Percentiles rank a stretch among this genome's conserved stretches.
Evolutionary conservation across 2,888 invertebrate species (phyloP).

Genomic region (Dryadula phaetusa): DNA sequence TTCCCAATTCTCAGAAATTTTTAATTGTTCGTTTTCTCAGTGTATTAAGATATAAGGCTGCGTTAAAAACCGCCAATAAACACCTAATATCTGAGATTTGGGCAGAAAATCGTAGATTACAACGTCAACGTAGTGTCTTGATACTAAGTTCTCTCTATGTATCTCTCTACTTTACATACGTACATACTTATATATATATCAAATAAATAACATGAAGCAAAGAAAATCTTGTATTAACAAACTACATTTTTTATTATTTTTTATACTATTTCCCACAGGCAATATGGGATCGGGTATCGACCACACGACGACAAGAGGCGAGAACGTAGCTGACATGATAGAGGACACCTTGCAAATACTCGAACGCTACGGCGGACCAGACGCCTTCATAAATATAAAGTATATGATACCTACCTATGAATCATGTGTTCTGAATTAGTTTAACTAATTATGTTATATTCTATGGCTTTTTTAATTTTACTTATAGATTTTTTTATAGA

Average conservation of each 20-base stretch:
- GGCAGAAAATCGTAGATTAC: no score
- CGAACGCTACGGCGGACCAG: conserved; percentile 96
- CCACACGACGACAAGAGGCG: conserved; percentile 92
- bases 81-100: no score
- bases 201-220: no score
- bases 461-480: not conserved
- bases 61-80: no score
- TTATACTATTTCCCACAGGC: conserved; percentile 76
- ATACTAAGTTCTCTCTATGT: no score
- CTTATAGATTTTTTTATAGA: not conserved
- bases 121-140: no score
- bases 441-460: not conserved
- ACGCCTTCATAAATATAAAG: conserved; percentile 99
- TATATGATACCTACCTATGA: conserved; percentile 99
- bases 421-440: conserved; percentile 92
- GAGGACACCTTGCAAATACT: conserved; percentile 96
- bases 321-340: conserved; percentile 95
- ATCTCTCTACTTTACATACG: no score
- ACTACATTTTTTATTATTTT: conserved; percentile 7
- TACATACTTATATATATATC: no score
- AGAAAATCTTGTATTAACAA: no score
- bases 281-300: conserved; percentile 96
- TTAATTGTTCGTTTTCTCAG: no score
- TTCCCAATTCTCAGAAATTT: no score
- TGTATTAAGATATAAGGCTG: no score